Percentiles rank a stretch among this genome's conserved stretches.
Evolutionary conservation across 2,888 invertebrate species (phyloP).

Genomic region (Scaptomyza cyrtandrae): DNA sequence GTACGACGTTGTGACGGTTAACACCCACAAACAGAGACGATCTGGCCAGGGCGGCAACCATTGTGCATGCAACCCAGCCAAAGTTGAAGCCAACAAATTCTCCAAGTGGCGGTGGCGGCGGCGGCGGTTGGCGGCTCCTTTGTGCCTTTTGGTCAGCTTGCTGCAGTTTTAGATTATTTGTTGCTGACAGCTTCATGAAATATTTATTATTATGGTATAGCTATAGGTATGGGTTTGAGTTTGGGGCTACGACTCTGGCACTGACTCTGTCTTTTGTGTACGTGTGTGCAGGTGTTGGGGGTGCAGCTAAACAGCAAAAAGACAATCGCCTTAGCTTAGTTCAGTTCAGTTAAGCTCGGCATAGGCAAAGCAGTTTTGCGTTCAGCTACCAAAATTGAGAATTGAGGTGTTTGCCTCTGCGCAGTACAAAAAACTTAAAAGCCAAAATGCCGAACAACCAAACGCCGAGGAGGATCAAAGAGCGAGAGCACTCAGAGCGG

Average conservation of each 20-base stretch:
- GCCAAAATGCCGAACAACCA: conserved; percentile 61
- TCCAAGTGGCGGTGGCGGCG: conserved; percentile 37
- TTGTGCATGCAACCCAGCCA: conserved; percentile 27
- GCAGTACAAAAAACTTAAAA: conserved; percentile 67
- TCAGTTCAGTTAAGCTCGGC: conserved; percentile 13
- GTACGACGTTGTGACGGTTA: conserved; percentile 36
- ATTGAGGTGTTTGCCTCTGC: conserved; percentile 74
- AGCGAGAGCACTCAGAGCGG: conserved; percentile 32
- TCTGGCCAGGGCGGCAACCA: conserved; percentile 35
- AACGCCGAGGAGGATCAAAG: conserved; percentile 63
- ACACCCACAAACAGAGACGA: conserved; percentile 57
- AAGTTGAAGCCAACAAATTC: conserved; percentile 39
- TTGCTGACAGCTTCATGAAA: conserved; percentile 82
- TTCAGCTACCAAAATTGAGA: conserved; percentile 76
- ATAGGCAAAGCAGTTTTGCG: conserved; percentile 71
- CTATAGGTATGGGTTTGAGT: conserved; percentile 16
- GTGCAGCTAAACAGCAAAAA: conserved; percentile 44
- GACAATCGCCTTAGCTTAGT: conserved; percentile 39
- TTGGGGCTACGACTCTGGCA: conserved; percentile 7
- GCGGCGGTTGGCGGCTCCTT: conserved; percentile 65
- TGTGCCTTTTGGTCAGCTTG: conserved; percentile 72
- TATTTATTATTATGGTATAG: conserved; percentile 76
- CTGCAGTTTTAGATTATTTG: conserved; percentile 80
- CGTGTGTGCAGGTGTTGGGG: conserved; percentile 67
- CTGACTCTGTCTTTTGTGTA: conserved; percentile 35